Percentiles rank a stretch among this genome's conserved stretches.
Evolutionary conservation across 2,113 vertebrate species (phyloP).

Genomic region (Periophthalmus modestus): DNA sequence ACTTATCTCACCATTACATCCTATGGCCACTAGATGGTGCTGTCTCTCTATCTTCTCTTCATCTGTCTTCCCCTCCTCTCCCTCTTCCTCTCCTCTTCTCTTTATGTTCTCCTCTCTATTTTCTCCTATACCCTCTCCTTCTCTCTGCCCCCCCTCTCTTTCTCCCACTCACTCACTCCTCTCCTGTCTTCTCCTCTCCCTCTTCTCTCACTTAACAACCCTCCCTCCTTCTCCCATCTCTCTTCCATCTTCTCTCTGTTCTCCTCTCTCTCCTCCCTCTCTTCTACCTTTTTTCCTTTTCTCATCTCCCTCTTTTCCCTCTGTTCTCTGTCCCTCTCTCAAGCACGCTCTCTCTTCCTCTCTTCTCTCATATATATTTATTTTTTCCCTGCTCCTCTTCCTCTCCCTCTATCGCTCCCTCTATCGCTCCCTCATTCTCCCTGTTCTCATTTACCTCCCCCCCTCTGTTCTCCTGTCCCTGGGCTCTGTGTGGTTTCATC

Average conservation of each 20-base stretch:
- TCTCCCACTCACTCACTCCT: neutral
- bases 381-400: neutral
- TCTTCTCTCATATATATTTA: no score
- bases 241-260: neutral
- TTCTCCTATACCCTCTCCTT: neutral
- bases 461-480: conserved; percentile 22
- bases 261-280: neutral
- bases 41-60: neutral
- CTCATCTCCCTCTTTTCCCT: conserved; percentile 45
- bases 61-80: neutral
- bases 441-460: conserved; percentile 29
- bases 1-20: neutral
- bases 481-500: conserved; percentile 43
- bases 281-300: neutral
- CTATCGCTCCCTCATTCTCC: conserved; percentile 55
- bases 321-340: conserved; percentile 6
- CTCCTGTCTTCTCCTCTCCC: no score
- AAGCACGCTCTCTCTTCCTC: no score
- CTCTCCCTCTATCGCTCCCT: conserved; percentile 5
- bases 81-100: neutral
- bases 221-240: neutral
- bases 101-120: no score
- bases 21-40: neutral
- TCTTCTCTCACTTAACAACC: no score
- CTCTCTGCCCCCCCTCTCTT: neutral